These are phyloP conservation scores for Mesocentrotus franciscanus DNA, from an alignment of 53 echinoderm and acorn worm genomes.

Conservation along the genomic window DNA sequence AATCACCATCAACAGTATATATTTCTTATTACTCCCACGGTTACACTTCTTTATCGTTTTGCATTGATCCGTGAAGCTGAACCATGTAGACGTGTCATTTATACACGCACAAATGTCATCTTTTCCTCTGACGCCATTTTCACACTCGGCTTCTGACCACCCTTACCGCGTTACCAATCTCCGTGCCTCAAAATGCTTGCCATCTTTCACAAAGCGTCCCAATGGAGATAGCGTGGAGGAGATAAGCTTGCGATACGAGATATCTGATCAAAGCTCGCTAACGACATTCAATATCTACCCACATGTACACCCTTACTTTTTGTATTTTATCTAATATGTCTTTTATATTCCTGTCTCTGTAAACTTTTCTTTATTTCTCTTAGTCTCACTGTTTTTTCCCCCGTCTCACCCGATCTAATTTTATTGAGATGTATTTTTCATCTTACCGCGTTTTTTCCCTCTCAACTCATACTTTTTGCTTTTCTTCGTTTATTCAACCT, in stretches of 20 bases:
- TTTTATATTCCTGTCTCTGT: not conserved
- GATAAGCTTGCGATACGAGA: not conserved
- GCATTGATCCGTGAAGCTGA: not conserved
- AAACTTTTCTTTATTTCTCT: not conserved
- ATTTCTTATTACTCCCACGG: not conserved
- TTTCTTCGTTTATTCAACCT: not conserved
- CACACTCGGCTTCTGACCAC: not conserved
- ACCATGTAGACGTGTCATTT: not conserved
- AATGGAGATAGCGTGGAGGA: not conserved
- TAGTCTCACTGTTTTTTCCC: not conserved
- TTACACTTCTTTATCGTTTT: not conserved
- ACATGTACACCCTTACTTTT: not conserved
- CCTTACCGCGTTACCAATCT: not conserved
- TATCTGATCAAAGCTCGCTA: not conserved
- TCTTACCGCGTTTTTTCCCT: not conserved
- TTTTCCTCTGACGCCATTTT: conserved; percentile 21
- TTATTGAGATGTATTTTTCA: not conserved
- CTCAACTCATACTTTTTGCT: not conserved
- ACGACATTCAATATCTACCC: not conserved
- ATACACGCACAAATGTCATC: conserved; percentile 8
- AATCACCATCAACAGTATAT: not conserved
- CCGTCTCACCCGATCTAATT: not conserved
- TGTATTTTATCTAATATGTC: not conserved
- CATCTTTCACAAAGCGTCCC: not conserved
- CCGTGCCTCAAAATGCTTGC: not conserved